phyloP scores from a whole-genome alignment of 2,888 invertebrate genomes.

The Agapostemon virescens region DNA sequence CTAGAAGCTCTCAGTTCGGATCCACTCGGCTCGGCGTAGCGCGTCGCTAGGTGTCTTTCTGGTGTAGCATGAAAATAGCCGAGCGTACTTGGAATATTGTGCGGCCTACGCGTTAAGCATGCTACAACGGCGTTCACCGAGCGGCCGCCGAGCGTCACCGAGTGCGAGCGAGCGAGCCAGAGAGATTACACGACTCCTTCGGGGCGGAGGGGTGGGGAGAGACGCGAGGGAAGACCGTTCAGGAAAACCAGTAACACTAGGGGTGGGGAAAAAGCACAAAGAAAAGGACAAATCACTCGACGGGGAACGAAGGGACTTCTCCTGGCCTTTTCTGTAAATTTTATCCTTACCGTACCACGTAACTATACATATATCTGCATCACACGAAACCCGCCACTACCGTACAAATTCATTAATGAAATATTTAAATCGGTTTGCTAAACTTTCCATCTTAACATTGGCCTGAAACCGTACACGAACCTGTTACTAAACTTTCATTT shows the following conservation, averaged over 20 bases:
- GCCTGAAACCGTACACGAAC: too few species aligned
- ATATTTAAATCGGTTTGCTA: not conserved
- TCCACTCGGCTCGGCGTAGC: conserved; percentile 23
- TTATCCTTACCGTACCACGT: not conserved
- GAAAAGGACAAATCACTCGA: conserved; percentile 22
- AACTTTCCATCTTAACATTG: too few species aligned
- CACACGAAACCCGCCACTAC: not conserved
- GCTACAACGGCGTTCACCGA: conserved; percentile 64
- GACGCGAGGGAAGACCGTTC: conserved; percentile 41
- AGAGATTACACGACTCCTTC: conserved; percentile 48
- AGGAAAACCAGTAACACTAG: conserved; percentile 27
- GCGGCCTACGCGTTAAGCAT: conserved; percentile 71
- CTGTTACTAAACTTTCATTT: too few species aligned
- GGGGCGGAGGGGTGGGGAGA: conserved; percentile 11
- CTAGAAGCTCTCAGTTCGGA: conserved; percentile 34
- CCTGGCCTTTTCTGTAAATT: conserved; percentile 13
- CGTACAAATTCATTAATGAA: not conserved
- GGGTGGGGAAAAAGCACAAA: conserved; percentile 20
- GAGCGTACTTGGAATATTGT: conserved; percentile 73
- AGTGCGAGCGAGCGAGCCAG: conserved; percentile 39
- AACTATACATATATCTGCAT: not conserved
- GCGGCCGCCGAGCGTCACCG: conserved; percentile 30
- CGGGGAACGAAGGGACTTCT: conserved; percentile 26
- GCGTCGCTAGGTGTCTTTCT: conserved; percentile 66
- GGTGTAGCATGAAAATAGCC: conserved; percentile 73